Evolutionary conservation across 2,888 invertebrate species (phyloP).

Genomic region (Fragum whitleyi): DNA sequence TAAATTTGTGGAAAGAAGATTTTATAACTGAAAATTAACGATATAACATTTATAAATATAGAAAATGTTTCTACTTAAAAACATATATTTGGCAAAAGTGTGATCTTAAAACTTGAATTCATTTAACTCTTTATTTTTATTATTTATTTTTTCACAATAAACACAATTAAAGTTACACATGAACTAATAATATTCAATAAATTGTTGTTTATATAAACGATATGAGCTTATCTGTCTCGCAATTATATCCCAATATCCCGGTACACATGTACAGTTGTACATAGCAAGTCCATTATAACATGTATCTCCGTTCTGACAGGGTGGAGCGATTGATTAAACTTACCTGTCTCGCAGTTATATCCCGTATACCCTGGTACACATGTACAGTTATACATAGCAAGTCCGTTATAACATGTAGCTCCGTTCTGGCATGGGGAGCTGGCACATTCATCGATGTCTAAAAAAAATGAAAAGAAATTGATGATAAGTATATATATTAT

Average conservation of each 20-base stretch:
- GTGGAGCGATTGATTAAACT: background rate
- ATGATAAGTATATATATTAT: too few species aligned
- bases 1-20: too few species aligned
- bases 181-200: too few species aligned
- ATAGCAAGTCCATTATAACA: constrained; percentile 4
- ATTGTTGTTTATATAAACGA: too few species aligned
- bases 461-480: background rate
- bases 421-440: constrained; percentile 19
- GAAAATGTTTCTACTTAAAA: too few species aligned
- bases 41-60: too few species aligned
- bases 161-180: too few species aligned
- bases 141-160: too few species aligned
- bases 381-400: constrained; percentile 4
- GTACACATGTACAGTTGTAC: constrained; percentile 25
- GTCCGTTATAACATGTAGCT: constrained; percentile 13
- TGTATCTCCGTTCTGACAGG: constrained; percentile 13
- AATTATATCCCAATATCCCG: constrained; percentile 20
- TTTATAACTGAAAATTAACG: too few species aligned
- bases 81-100: too few species aligned
- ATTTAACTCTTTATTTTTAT: too few species aligned
- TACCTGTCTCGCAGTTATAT: constrained; percentile 24
- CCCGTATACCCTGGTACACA: constrained; percentile 24
- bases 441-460: constrained; percentile 22
- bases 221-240: constrained; percentile 29
- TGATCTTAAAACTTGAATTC: too few species aligned